phyloP scores from a whole-genome alignment of 2,888 invertebrate genomes.

The Corbicula japonica region DNA sequence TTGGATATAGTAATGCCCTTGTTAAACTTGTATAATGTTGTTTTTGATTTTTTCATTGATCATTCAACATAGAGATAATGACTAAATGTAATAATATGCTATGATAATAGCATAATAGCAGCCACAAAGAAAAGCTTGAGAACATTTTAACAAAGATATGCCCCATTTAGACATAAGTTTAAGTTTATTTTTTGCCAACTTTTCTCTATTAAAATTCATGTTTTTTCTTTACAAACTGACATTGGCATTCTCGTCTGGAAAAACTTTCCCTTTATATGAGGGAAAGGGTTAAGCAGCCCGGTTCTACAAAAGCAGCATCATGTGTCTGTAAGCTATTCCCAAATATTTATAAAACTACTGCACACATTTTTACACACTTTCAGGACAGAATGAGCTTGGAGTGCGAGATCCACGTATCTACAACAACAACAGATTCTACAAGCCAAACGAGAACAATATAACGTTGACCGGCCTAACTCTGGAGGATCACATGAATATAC shows the following conservation, averaged over 20 bases:
- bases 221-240: not conserved
- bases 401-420: constrained; percentile 66
- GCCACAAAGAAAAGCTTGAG: too few species aligned
- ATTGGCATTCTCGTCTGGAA: not conserved
- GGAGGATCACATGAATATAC: constrained; percentile 92
- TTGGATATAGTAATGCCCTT: too few species aligned
- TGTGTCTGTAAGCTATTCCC: not conserved
- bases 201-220: not conserved
- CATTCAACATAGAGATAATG: too few species aligned
- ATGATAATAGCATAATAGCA: too few species aligned
- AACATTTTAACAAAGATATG: too few species aligned
- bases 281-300: not conserved
- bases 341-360: not conserved
- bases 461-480: constrained; percentile 91
- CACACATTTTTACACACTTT: not conserved
- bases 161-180: too few species aligned
- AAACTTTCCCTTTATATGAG: not conserved
- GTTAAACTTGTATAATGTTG: too few species aligned
- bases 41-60: too few species aligned
- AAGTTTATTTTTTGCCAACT: not conserved
- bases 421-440: constrained; percentile 65
- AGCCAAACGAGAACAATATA: constrained; percentile 69
- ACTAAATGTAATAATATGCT: too few species aligned
- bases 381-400: constrained; percentile 53
- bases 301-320: not conserved